Conservation (phyloP, 2,113 vertebrate species). For the Semnornis frantzii region DNA sequence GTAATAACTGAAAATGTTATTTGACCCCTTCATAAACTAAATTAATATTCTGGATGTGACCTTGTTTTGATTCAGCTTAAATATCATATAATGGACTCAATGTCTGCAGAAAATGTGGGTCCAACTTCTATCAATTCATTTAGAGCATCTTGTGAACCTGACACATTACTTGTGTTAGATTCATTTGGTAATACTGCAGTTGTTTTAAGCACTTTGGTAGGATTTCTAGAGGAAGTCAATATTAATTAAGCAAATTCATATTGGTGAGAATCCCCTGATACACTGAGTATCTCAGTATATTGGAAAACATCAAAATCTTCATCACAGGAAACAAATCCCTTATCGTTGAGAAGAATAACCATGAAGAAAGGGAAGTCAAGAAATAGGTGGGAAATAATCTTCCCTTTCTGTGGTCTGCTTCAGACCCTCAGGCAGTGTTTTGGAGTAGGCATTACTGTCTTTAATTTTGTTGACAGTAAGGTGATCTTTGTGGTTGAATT, state of each 20-base stretch:
- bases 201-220: background rate
- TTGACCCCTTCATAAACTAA: background rate
- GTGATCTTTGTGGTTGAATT: background rate
- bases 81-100: background rate
- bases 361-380: background rate
- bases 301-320: background rate
- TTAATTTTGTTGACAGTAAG: background rate
- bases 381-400: background rate
- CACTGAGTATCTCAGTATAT: background rate
- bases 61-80: background rate
- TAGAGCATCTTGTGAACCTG: background rate
- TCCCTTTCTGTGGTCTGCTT: background rate
- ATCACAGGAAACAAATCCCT: background rate
- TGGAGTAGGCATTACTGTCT: background rate
- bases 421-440: background rate
- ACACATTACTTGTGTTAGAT: background rate
- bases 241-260: background rate
- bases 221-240: conserved; percentile 14
- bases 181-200: background rate
- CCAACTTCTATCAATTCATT: background rate
- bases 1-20: background rate
- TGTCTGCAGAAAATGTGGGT: background rate
- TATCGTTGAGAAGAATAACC: background rate
- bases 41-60: background rate
- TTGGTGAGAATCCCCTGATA: background rate